Base-by-base conservation (phyloP, 2,797 vertebrate species). In the Gastrophryne carolinensis region DNA sequence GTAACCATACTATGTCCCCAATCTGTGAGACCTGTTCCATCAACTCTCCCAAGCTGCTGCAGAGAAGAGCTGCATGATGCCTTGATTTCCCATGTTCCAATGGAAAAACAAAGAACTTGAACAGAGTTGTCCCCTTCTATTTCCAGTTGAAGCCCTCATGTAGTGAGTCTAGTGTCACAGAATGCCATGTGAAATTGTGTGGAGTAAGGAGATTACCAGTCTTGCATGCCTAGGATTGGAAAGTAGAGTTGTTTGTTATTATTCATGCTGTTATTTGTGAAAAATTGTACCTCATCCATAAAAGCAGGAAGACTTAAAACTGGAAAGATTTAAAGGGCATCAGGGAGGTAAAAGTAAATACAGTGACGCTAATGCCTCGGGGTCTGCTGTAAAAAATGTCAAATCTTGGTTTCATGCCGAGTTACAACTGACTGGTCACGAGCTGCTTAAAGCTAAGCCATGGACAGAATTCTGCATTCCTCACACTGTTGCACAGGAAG, bases 121-220 rank as follows among this genome's bases (percentile, higher is more conserved):
- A 34, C 26, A 4, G 19, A 26, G 26, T 9, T 6, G 0, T 30
- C 49, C 35, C 11, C 24, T 3, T 49, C 1, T 58, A 72, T 54
- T 11, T 21, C 37, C 19, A 17, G 27, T 30, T 67, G 35, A 29
- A 58, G 65, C 62, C 35, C 52, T 34, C 4, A 24, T 57, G 72
- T 74, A 74, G 35, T 60, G 41, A 21, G 41, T 53, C 21, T 54
- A 58, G 56, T 72, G 50, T 64, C 12, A 32, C 34, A 62, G 9
- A 30, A 73, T 29, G 39, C 53, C 54, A 67, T 66, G 44, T 60
- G 49, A 41, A 53, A 41, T 49, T 75, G 53, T 71, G 26, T 72
- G 49, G 12, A 52, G 64, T 60, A 53, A 52, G 29, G 26, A 64
- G 34, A 54, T 61, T 30, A 29, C 47, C 17, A 69, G 17, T 44